Base-by-base conservation (phyloP, 2,113 vertebrate species). In the Neogobius melanostomus region DNA sequence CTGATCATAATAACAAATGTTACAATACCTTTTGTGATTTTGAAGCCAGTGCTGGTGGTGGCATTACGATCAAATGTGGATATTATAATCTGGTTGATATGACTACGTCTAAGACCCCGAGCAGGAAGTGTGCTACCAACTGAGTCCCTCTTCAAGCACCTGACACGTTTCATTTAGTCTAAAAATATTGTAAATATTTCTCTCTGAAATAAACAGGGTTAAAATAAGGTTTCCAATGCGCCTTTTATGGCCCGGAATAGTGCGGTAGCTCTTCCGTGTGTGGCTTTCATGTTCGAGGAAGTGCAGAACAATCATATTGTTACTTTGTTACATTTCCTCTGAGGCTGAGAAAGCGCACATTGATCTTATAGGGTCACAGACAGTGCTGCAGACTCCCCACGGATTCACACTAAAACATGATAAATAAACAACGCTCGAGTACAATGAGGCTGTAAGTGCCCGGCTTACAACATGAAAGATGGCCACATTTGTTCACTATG, bases 291-390 rank as follows among this genome's bases (percentile, higher is more conserved):
- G 91, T 93, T 64, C 66, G 76, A 91, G 90, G 92, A 93, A 93
- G 91, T 82, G 64, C 83, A 77, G 85, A 92, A 92, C 92, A 93
- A 92, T 93, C 86, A 89, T 91, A 92, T 94, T 93, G 92, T 93
- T 94, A 80, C 91, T 93, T 94, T 94, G 93, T 93, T 92, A 92
- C 92, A 92, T 93, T 92, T 94, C 93, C 91, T 88, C 68, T 84
- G 91, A 88, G 14, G 84, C 90, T 91, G 85, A 89, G 92, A 92
- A 91, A 89, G 85, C 74, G 87, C 81, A 86, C 87, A 88, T 90
- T 92, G 89, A 89, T 91, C 89, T 85, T 90, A 89, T 89, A 88
- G 91, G 91, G 89, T 90, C 90, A 92, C 71, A 77, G 21, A 72
- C 78, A 72, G 81, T 81, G 65, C 54, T 68, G 48, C 28, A 15